phyloP scores from a whole-genome alignment of 2,888 invertebrate species.

The Esperia sulphurella region DNA sequence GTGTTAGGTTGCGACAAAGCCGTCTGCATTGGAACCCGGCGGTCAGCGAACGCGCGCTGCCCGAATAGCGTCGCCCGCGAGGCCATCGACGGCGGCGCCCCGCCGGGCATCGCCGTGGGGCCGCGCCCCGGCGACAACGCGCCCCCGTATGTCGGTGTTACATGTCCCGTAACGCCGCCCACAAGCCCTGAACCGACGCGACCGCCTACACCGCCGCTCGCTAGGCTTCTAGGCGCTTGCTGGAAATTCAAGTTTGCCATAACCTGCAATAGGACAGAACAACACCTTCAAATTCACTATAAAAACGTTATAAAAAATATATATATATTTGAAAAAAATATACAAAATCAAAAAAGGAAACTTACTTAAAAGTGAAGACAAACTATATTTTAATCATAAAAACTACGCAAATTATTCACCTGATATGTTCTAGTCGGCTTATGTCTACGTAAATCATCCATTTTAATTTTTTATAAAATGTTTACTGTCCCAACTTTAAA shows the following conservation, averaged over 20 bases:
- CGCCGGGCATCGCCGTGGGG: slow-evolving; percentile 66
- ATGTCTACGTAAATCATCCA: too few relatives aligned
- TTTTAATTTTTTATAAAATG: too few relatives aligned
- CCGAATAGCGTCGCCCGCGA: slow-evolving; percentile 85
- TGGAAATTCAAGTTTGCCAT: slow-evolving; percentile 97
- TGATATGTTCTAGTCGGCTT: too few relatives aligned
- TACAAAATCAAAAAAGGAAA: too few relatives aligned
- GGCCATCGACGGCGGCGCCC: slow-evolving; percentile 78
- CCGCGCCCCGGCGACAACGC: slow-evolving; percentile 69
- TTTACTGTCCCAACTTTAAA: too few relatives aligned
- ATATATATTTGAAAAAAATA: too few relatives aligned
- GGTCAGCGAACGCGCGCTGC: slow-evolving; percentile 88
- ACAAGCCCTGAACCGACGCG: slow-evolving; percentile 84
- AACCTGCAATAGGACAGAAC: slow-evolving; percentile 73
- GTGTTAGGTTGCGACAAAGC: slow-evolving; percentile 76
- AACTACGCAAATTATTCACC: too few relatives aligned
- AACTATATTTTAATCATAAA: too few relatives aligned
- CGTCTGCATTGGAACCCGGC: slow-evolving; percentile 84
- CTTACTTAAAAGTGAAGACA: too few relatives aligned
- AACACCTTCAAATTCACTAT: too few relatives aligned
- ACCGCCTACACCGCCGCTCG: slow-evolving; percentile 81
- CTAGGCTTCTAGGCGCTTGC: slow-evolving; percentile 92
- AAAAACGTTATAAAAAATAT: too few relatives aligned
- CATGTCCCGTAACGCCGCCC: slow-evolving; percentile 82
- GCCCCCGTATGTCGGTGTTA: slow-evolving; percentile 75